Evolutionary conservation across 2,888 invertebrate species (phyloP).

Genomic region (Pterostichus madidus): DNA sequence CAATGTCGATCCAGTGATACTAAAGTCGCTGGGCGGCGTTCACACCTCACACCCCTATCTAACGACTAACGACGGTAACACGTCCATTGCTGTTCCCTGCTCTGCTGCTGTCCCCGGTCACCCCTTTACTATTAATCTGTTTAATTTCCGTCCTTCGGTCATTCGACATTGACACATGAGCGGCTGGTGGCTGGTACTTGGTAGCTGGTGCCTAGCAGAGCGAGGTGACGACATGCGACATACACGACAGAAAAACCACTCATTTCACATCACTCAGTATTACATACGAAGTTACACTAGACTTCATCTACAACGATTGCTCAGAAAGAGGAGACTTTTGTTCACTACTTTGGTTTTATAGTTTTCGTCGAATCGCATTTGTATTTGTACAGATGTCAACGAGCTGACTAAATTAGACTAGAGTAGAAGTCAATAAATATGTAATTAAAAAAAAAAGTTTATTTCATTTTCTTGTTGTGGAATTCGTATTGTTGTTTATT

Average conservation of each 20-base stretch:
- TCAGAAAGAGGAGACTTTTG: too few relatives aligned
- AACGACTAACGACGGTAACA: not conserved
- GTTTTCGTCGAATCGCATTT: too few relatives aligned
- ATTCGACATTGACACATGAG: constrained; percentile 70
- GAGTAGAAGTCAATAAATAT: too few relatives aligned
- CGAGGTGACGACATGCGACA: not conserved
- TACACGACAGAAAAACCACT: constrained; percentile 34
- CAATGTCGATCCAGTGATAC: too few relatives aligned
- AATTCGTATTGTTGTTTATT: too few relatives aligned
- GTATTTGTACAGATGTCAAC: too few relatives aligned
- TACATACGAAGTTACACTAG: too few relatives aligned
- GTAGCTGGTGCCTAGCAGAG: not conserved
- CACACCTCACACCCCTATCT: not conserved
- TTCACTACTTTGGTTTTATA: too few relatives aligned
- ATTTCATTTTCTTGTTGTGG: too few relatives aligned
- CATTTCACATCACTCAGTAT: constrained; percentile 19
- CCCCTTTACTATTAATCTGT: constrained; percentile 70
- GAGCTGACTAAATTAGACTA: too few relatives aligned
- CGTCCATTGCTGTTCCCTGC: not conserved
- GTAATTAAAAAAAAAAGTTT: too few relatives aligned
- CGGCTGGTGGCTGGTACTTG: not conserved
- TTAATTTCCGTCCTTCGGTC: constrained; percentile 71
- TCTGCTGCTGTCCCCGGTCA: constrained; percentile 22
- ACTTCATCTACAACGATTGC: too few relatives aligned
- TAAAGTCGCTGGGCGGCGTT: not conserved